Evolutionary conservation across 2,888 invertebrate species (phyloP).

Genomic region (Mythimna pallens): DNA sequence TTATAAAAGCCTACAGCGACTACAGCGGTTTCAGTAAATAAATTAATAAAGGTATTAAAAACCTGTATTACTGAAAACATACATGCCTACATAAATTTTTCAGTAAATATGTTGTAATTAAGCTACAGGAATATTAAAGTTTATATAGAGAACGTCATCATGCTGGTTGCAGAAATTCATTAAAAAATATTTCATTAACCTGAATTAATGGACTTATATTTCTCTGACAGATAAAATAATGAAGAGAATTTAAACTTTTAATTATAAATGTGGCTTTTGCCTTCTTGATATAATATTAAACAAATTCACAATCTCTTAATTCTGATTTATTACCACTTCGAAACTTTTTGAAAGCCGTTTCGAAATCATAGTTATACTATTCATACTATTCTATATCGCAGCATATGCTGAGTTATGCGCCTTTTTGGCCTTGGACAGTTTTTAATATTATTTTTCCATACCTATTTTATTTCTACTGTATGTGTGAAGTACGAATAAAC

Average conservation of each 20-base stretch:
- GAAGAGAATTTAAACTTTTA: neutral
- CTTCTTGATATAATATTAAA: neutral
- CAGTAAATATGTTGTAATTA: constrained; percentile 19
- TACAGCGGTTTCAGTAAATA: too few relatives aligned
- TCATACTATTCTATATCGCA: too few relatives aligned
- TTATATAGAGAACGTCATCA: constrained; percentile 21
- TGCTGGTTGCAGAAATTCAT: constrained; percentile 27
- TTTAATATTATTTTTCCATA: too few relatives aligned
- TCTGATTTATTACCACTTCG: constrained; percentile 13
- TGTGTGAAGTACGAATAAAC: too few relatives aligned
- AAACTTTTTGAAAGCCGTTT: constrained; percentile 1
- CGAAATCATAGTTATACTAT: neutral
- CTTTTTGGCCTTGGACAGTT: too few relatives aligned
- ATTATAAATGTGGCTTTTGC: constrained; percentile 19
- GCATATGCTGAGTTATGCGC: too few relatives aligned
- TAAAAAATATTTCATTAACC: constrained; percentile 32
- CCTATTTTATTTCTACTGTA: too few relatives aligned
- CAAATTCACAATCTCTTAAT: neutral
- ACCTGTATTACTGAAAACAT: neutral
- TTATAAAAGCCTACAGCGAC: too few relatives aligned
- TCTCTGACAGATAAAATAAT: constrained; percentile 27
- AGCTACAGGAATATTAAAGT: constrained; percentile 26
- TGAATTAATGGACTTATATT: constrained; percentile 17
- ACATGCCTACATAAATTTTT: neutral
- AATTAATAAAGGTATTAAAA: too few relatives aligned